A percentile compares a stretch with the other conserved stretches of the same genome.
phyloP scores from a whole-genome alignment of 2,888 invertebrate species.

The Drosophila anomalata region DNA sequence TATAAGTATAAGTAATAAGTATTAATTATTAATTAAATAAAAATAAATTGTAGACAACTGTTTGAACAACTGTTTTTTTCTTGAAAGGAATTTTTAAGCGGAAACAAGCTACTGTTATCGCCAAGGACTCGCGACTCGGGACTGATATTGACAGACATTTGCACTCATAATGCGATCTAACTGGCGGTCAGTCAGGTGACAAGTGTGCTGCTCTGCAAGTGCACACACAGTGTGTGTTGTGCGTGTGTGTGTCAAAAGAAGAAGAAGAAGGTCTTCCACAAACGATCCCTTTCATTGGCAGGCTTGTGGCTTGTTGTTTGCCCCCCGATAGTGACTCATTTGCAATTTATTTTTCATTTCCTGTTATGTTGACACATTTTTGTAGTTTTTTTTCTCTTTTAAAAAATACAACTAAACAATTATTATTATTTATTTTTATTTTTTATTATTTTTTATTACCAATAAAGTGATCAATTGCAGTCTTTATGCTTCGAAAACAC shows the following conservation, averaged over 20 bases:
- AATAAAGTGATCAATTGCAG: no score
- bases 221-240: no score
- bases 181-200: not conserved
- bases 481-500: constrained; percentile 16
- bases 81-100: not conserved
- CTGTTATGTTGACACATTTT: no score
- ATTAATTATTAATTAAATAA: not conserved
- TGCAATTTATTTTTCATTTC: constrained; percentile 15
- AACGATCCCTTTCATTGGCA: constrained; percentile 16
- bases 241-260: not conserved
- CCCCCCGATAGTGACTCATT: constrained; percentile 17
- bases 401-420: no score
- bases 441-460: no score
- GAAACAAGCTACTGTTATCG: not conserved
- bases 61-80: not conserved
- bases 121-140: not conserved
- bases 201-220: constrained; percentile 22
- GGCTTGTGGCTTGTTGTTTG: not conserved
- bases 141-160: not conserved
- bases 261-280: not conserved
- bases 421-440: no score
- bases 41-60: not conserved
- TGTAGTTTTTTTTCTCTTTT: no score
- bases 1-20: not conserved
- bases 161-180: constrained; percentile 3